Evolutionary conservation across 2,797 vertebrate species (phyloP).

Genomic region (Synanceia verrucosa): DNA sequence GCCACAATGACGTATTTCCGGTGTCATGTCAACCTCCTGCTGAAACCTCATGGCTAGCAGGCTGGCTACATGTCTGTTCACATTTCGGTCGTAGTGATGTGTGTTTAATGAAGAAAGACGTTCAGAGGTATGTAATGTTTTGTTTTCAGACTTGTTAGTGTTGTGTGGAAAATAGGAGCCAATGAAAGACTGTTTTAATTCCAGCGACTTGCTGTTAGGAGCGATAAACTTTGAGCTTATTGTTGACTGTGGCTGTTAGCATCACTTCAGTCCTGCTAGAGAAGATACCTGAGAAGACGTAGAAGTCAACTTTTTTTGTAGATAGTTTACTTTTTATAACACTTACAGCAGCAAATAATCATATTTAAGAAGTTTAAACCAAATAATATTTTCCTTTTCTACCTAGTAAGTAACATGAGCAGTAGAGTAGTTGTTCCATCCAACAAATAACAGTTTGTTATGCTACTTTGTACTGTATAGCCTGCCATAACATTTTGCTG

Average conservation of each 20-base stretch:
- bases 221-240: background rate
- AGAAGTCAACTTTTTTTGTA: no score
- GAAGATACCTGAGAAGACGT: background rate
- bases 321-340: no score
- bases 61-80: background rate
- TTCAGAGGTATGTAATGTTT: constrained; percentile 5
- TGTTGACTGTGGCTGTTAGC: background rate
- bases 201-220: background rate
- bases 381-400: no score
- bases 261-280: background rate
- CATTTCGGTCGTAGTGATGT: background rate
- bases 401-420: no score
- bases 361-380: no score
- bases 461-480: no score
- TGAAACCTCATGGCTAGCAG: constrained; percentile 25
- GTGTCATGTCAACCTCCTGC: constrained; percentile 62
- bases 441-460: no score
- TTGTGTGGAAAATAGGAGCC: rapidly evolving
- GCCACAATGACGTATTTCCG: constrained; percentile 51
- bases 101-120: background rate
- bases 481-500: no score
- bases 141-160: rapidly evolving
- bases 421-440: no score
- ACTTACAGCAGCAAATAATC: no score
- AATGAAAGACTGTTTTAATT: background rate